Evolutionary conservation across 2,888 invertebrate species (phyloP).

Genomic region (Mantis religiosa): DNA sequence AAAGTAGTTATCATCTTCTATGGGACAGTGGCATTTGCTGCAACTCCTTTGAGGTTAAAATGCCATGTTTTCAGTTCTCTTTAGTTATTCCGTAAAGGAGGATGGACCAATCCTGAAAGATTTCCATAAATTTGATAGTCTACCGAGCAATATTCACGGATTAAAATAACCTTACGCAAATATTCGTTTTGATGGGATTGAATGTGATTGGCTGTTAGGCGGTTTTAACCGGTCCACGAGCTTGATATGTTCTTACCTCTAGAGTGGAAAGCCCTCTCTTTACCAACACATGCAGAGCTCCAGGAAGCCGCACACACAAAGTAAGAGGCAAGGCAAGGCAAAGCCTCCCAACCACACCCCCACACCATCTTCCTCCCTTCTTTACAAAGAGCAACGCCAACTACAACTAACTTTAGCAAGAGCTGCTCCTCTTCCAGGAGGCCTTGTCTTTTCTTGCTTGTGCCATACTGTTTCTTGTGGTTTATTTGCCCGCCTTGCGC

Average conservation of each 20-base stretch:
- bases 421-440: neutral
- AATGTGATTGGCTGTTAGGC: neutral
- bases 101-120: too few species aligned
- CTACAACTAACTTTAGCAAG: neutral
- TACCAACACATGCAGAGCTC: neutral
- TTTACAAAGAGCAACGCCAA: conserved; percentile 12
- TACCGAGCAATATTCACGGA: too few species aligned
- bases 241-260: conserved; percentile 15
- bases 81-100: too few species aligned
- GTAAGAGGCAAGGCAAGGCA: conserved; percentile 6
- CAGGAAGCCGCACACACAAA: conserved; percentile 2
- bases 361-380: neutral
- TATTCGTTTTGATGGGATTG: too few species aligned
- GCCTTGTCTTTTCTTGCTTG: neutral
- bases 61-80: too few species aligned
- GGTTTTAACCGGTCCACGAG: neutral
- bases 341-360: neutral
- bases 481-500: conserved; percentile 8
- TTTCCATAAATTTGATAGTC: too few species aligned
- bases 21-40: too few species aligned
- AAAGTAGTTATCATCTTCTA: too few species aligned
- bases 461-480: conserved; percentile 15
- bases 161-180: too few species aligned
- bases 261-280: neutral
- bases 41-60: too few species aligned